phyloP scores from a whole-genome alignment of 2,888 invertebrate species.

The Pristionchus japonicus region DNA sequence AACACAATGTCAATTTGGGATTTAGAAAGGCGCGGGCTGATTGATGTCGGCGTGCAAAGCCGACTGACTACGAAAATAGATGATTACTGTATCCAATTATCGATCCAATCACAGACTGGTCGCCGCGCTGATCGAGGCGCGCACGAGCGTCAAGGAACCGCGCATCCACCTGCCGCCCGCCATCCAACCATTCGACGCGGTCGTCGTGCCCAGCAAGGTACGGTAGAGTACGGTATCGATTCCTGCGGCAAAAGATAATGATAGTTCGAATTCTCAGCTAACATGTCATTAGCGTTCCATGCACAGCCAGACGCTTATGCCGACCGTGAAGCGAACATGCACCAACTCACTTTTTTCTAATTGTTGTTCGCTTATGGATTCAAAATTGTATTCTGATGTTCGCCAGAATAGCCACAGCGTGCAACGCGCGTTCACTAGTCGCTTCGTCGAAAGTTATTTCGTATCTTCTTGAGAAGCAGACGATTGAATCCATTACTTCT shows the following conservation, averaged over 20 bases:
- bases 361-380: too few species aligned
- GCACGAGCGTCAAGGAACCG: conserved; percentile 52
- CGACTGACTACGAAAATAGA: too few species aligned
- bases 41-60: too few species aligned
- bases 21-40: too few species aligned
- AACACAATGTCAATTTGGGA: too few species aligned
- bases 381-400: too few species aligned
- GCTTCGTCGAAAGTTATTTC: too few species aligned
- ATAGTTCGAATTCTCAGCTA: too few species aligned
- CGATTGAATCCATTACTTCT: background rate
- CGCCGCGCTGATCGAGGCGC: conserved; percentile 60
- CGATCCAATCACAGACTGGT: conserved; percentile 47
- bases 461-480: too few species aligned
- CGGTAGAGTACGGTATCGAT: conserved; percentile 16
- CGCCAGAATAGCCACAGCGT: too few species aligned
- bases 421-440: too few species aligned
- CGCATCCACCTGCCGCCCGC: conserved; percentile 65
- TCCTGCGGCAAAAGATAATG: background rate
- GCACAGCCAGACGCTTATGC: background rate
- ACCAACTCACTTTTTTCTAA: too few species aligned
- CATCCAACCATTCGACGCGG: conserved; percentile 68
- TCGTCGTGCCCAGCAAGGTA: conserved; percentile 62
- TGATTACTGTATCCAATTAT: background rate
- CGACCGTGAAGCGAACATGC: background rate
- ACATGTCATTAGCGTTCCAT: background rate